phyloP scores from a whole-genome alignment of 2,888 invertebrate genomes.

The Drosophila formosana region DNA sequence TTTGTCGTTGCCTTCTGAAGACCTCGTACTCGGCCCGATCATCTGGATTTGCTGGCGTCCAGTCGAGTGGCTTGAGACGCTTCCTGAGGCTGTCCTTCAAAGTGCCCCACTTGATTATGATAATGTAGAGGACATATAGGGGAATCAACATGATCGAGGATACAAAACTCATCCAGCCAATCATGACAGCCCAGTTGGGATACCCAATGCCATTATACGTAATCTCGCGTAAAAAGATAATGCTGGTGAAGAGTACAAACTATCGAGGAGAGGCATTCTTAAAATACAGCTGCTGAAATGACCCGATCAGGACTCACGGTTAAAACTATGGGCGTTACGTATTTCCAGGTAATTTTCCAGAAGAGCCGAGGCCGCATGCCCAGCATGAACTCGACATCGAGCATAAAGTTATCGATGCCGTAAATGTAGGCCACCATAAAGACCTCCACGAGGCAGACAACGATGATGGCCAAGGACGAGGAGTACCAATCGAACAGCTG shows the following conservation, averaged over 20 bases:
- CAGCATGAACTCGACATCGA: conserved; percentile 91
- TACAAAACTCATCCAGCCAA: conserved; percentile 89
- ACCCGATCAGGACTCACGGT: conserved; percentile 85
- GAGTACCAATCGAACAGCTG: conserved; percentile 94
- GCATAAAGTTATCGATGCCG: conserved; percentile 88
- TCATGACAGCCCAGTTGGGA: conserved; percentile 87
- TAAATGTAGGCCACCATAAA: conserved; percentile 93
- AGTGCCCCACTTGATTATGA: conserved; percentile 82
- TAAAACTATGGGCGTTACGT: conserved; percentile 89
- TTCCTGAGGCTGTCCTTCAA: conserved; percentile 81
- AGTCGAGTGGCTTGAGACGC: conserved; percentile 85
- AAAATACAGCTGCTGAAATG: too few species aligned
- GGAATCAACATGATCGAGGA: conserved; percentile 92
- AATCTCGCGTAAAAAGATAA: conserved; percentile 87
- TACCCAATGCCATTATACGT: conserved; percentile 86
- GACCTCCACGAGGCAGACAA: conserved; percentile 92
- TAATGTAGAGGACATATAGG: conserved; percentile 87
- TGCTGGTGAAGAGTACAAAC: conserved; percentile 88
- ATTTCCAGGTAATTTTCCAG: conserved; percentile 91
- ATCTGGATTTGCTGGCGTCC: conserved; percentile 87
- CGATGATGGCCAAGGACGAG: conserved; percentile 92
- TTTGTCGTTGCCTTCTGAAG: conserved; percentile 40
- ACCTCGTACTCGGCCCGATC: conserved; percentile 69
- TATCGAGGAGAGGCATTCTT: conserved; percentile 5
- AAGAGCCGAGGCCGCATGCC: conserved; percentile 87